Evolutionary conservation across 1,140 invertebrate species (phyloP).

Genomic region (Brachystomella parvula): DNA sequence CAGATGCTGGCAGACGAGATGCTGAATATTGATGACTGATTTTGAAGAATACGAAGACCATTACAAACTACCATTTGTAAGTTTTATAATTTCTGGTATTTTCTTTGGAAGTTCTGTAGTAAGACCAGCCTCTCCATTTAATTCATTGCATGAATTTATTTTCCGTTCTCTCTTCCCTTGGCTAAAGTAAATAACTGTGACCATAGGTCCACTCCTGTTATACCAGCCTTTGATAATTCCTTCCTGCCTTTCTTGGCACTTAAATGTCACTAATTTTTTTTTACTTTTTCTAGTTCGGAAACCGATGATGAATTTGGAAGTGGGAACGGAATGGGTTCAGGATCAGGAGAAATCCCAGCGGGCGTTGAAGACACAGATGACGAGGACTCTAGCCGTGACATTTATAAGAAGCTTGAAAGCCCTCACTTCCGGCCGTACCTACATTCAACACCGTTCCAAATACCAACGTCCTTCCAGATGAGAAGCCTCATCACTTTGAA

Average conservation of each 20-base stretch:
- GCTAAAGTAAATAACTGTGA: too few relatives aligned
- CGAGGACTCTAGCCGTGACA: conserved; percentile 31
- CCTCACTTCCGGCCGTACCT: conserved; percentile 40
- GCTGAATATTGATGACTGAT: conserved; percentile 9
- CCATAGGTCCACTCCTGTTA: too few relatives aligned
- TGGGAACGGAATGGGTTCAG: conserved; percentile 38
- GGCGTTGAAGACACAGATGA: conserved; percentile 37
- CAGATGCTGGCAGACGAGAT: conserved; percentile 55
- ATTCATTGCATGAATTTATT: too few relatives aligned
- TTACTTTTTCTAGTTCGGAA: too few relatives aligned
- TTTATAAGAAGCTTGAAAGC: conserved; percentile 15
- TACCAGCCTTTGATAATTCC: too few relatives aligned
- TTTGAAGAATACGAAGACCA: neutral
- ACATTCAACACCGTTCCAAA: conserved; percentile 42
- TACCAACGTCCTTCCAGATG: conserved; percentile 37
- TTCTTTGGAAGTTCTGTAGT: neutral
- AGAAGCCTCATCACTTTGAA: neutral
- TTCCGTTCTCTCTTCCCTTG: too few relatives aligned
- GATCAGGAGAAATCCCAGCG: conserved; percentile 33
- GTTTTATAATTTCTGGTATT: neutral
- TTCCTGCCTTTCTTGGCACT: too few relatives aligned
- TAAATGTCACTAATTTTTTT: too few relatives aligned
- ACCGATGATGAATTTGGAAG: conserved; percentile 32
- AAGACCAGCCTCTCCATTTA: neutral
- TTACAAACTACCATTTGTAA: neutral